phyloP scores from a whole-genome alignment of 2,113 vertebrate genomes.

The Solea solea region DNA sequence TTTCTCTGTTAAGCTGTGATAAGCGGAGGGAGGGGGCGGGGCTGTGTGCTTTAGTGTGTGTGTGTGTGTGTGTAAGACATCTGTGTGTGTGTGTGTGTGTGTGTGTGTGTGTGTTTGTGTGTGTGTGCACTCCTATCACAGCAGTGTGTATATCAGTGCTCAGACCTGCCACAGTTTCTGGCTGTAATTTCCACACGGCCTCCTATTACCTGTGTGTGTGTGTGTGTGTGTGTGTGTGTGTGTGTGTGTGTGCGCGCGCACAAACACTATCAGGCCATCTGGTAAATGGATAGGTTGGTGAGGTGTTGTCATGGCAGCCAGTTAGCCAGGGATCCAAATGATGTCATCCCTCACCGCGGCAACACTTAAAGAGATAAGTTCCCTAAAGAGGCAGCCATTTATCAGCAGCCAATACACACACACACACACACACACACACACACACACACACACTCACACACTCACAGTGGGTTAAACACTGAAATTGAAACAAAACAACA shows the following conservation, averaged over 20 bases:
- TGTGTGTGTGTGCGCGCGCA: constrained; percentile 17
- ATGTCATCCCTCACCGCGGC: constrained; percentile 98
- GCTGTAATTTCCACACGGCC: constrained; percentile 67
- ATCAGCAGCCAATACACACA: constrained; percentile 91
- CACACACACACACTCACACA: constrained; percentile 17
- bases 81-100: constrained; percentile 17
- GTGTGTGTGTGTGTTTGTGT: constrained; percentile 24
- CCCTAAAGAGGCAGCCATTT: constrained; percentile 99
- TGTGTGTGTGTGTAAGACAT: constrained; percentile 4
- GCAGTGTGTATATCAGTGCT: constrained; percentile 50
- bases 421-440: constrained; percentile 31
- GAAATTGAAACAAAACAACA: constrained; percentile 36
- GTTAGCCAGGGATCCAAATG: constrained; percentile 95
- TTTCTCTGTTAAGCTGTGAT: constrained; percentile 96
- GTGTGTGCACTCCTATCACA: constrained; percentile 34
- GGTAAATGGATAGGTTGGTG: constrained; percentile 99
- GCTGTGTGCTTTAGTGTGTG: constrained; percentile 21
- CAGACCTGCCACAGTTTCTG: constrained; percentile 47
- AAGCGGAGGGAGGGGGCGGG: constrained; percentile 81
- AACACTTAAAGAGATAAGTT: constrained; percentile 99
- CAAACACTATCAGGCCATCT: constrained; percentile 98
- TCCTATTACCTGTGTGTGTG: constrained; percentile 65
- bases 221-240: constrained; percentile 27
- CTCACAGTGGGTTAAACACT: constrained; percentile 27
- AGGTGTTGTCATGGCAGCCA: constrained; percentile 91